Percentiles rank a stretch among this genome's conserved stretches.
Evolutionary conservation across 2,113 vertebrate species (phyloP).

Genomic region (Hippopotamus amphibius): DNA sequence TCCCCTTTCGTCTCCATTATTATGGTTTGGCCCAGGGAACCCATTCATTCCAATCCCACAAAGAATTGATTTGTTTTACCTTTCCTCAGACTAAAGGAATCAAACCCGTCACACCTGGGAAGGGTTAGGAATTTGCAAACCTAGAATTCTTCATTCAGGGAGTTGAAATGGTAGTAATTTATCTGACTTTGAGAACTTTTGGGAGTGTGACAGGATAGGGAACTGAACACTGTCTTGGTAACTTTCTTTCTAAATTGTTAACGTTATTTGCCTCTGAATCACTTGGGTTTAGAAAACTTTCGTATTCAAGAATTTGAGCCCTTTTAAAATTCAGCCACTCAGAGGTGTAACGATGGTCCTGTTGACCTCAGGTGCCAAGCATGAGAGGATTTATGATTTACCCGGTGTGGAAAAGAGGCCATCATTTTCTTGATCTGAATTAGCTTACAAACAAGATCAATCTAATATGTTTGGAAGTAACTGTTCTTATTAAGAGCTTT

Average conservation of each 20-base stretch:
- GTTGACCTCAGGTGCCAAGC: not conserved
- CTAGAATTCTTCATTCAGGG: not conserved
- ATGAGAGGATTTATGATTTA: not conserved
- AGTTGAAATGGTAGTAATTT: not conserved
- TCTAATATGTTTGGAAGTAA: not conserved
- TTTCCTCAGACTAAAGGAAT: not conserved
- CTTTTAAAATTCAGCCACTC: not conserved
- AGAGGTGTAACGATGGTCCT: not conserved
- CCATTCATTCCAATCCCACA: not conserved
- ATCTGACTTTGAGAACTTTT: not conserved
- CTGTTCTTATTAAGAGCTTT: not conserved
- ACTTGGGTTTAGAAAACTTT: not conserved
- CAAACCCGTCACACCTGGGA: not conserved
- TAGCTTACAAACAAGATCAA: not conserved
- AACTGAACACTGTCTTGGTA: not conserved
- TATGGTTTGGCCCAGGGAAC: not conserved
- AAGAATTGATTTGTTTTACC: not conserved
- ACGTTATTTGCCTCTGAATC: not conserved
- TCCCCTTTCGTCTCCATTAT: not conserved
- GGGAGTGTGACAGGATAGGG: not conserved
- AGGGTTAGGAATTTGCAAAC: not conserved
- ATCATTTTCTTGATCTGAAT: not conserved
- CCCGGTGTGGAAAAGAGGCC: not conserved
- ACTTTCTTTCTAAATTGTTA: slow-evolving; percentile 16
- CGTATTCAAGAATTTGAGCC: not conserved